Evolutionary conservation across 2,797 vertebrate genomes (phyloP).

Genomic region (Luscinia megarhynchos): DNA sequence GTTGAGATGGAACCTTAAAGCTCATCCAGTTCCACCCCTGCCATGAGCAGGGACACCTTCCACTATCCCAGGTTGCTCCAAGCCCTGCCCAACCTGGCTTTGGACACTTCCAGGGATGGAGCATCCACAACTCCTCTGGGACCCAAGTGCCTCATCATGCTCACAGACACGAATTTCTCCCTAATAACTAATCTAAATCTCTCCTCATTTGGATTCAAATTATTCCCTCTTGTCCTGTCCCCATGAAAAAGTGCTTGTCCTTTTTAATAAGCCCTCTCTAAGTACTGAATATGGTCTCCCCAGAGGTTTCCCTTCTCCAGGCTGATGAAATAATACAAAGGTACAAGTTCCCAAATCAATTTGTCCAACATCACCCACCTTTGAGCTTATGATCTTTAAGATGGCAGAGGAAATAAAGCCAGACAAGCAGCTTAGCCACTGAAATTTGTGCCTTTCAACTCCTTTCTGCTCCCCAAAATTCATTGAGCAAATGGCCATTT

Average conservation of each 20-base stretch:
- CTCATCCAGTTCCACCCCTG: background rate
- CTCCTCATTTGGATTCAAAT: background rate
- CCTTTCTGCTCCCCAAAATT: background rate
- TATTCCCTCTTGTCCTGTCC: background rate
- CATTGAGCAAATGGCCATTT: background rate
- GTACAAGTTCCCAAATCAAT: background rate
- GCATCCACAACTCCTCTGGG: accelerated
- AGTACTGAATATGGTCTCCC: background rate
- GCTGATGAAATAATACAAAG: background rate
- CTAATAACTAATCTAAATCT: background rate
- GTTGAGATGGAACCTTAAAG: background rate
- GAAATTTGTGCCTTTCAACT: background rate
- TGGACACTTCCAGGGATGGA: background rate
- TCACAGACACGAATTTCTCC: background rate
- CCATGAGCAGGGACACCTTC: background rate
- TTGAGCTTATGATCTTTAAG: background rate
- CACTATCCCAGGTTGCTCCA: accelerated
- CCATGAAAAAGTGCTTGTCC: background rate
- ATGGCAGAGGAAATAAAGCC: background rate
- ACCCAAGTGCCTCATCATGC: background rate
- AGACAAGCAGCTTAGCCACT: background rate
- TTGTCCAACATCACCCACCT: accelerated
- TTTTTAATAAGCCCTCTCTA: background rate
- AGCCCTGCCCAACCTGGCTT: accelerated
- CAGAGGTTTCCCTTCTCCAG: background rate